These are phyloP conservation scores for Drosophila mayri DNA, from an alignment of 1,140 invertebrate species.

Conservation along the genomic window DNA sequence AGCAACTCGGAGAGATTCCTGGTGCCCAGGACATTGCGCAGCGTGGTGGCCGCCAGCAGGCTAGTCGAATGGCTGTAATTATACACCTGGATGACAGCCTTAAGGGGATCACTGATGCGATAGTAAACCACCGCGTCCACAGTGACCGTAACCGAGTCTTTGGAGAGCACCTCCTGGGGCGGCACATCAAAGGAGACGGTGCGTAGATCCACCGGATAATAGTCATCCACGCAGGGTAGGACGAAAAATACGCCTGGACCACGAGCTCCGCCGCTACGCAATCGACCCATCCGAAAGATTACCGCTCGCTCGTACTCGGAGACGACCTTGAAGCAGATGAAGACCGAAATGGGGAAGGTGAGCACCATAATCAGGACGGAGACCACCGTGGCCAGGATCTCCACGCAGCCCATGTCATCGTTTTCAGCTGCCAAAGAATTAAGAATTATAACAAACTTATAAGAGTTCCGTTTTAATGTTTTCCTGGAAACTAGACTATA, in stretches of 20 bases:
- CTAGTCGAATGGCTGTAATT: slow-evolving; percentile 93
- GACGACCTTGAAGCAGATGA: slow-evolving; percentile 92
- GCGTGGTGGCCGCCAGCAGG: slow-evolving; percentile 93
- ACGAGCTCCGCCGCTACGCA: slow-evolving; percentile 86
- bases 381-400: slow-evolving; percentile 92
- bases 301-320: slow-evolving; percentile 94
- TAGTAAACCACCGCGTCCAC: slow-evolving; percentile 98
- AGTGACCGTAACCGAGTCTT: slow-evolving; percentile 96
- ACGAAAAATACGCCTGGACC: slow-evolving; percentile 95
- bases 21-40: slow-evolving; percentile 96
- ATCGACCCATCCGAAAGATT: slow-evolving; percentile 94
- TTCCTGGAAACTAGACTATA: too few species aligned
- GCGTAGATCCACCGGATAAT: slow-evolving; percentile 94
- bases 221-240: slow-evolving; percentile 95
- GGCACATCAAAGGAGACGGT: slow-evolving; percentile 88
- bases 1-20: slow-evolving; percentile 90
- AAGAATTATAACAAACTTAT: not conserved
- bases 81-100: slow-evolving; percentile 92
- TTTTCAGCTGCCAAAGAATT: slow-evolving; percentile 85
- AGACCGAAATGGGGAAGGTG: slow-evolving; percentile 94
- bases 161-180: slow-evolving; percentile 91
- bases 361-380: slow-evolving; percentile 92
- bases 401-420: slow-evolving; percentile 89
- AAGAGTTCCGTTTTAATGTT: too few species aligned
- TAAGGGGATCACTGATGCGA: slow-evolving; percentile 91